phyloP scores from a whole-genome alignment of 2,113 vertebrate species.

The Prinia subflava region DNA sequence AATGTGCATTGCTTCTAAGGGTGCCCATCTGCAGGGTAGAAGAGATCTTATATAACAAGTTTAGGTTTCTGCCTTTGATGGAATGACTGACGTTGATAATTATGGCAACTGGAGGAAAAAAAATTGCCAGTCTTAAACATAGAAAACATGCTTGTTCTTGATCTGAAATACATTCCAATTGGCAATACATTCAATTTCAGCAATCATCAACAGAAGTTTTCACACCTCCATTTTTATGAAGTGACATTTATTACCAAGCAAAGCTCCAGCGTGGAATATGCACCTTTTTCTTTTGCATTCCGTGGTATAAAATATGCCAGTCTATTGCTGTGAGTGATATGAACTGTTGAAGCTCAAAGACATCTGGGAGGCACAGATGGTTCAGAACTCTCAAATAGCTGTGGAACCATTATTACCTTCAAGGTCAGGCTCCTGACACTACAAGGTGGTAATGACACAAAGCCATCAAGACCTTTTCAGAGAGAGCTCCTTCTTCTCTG shows the following conservation, averaged over 20 bases:
- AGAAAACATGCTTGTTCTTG: neutral
- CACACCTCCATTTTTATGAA: conserved; percentile 10
- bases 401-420: neutral
- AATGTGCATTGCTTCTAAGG: neutral
- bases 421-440: neutral
- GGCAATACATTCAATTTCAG: neutral
- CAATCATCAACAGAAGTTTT: neutral
- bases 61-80: neutral
- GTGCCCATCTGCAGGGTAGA: neutral
- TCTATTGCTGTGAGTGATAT: neutral
- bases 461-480: neutral
- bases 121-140: neutral
- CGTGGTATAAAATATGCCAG: neutral
- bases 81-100: neutral
- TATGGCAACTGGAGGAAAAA: neutral
- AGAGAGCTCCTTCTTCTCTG: neutral
- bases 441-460: neutral
- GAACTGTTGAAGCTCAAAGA: neutral
- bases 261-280: neutral
- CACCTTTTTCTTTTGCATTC: neutral
- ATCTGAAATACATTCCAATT: neutral
- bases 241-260: conserved; percentile 2
- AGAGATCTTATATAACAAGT: neutral
- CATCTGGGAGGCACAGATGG: conserved; percentile 41
- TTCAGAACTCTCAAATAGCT: neutral